These are phyloP conservation scores for Phalloptychus januarius DNA, from an alignment of 2,797 vertebrate species.

Conservation along the genomic window DNA sequence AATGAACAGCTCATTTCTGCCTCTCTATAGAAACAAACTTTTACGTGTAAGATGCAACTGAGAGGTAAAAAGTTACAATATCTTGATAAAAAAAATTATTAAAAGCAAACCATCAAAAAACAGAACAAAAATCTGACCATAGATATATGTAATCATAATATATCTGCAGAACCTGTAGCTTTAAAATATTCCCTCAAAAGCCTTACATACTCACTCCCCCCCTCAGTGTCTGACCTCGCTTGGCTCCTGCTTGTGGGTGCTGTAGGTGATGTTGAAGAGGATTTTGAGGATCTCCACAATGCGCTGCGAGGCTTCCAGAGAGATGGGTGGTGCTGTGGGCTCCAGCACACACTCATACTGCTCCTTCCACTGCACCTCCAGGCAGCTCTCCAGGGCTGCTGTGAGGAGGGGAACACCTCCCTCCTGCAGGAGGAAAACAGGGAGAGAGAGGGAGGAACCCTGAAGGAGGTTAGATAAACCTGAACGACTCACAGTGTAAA, in stretches of 20 bases:
- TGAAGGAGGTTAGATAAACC: background rate
- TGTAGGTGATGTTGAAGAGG: slow-evolving; percentile 84
- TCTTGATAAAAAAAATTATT: too few relatives aligned
- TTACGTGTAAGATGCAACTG: background rate
- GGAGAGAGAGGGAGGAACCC: background rate
- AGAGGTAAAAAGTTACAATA: background rate
- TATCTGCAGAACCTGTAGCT: background rate
- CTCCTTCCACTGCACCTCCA: slow-evolving; percentile 79
- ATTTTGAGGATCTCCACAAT: slow-evolving; percentile 82
- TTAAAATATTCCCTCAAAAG: background rate
- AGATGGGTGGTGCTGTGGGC: slow-evolving; percentile 61
- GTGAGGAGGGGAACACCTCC: slow-evolving; percentile 79
- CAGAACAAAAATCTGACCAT: too few relatives aligned
- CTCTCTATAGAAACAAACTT: background rate
- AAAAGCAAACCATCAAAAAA: too few relatives aligned
- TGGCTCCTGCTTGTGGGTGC: slow-evolving; percentile 75
- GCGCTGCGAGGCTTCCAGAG: slow-evolving; percentile 76
- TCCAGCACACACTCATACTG: slow-evolving; percentile 73
- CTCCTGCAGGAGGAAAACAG: slow-evolving; percentile 55
- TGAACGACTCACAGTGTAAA: background rate
- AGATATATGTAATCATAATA: background rate
- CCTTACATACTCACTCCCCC: background rate
- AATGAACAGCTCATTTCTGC: background rate
- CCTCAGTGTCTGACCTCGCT: slow-evolving; percentile 73
- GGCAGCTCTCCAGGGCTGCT: slow-evolving; percentile 74